Conservation (phyloP, 1,140 invertebrate species). For the Mylabris phalerata region DNA sequence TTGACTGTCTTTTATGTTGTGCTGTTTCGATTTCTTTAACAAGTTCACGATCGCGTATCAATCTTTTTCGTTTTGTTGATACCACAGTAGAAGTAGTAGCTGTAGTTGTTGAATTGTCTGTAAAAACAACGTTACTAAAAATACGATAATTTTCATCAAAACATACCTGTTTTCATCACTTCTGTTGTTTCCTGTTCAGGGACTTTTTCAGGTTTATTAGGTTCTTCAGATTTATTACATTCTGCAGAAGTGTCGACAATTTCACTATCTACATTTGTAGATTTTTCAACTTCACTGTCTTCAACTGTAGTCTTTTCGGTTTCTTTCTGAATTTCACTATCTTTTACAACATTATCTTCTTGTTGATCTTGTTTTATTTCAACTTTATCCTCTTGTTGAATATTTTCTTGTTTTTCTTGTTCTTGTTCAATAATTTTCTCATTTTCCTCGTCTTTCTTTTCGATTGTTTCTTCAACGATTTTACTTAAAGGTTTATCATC, state of each 20-base stretch:
- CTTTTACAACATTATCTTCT: background rate
- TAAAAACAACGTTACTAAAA: background rate
- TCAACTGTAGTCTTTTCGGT: no score
- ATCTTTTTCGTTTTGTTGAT: background rate
- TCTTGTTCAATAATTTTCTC: conserved; percentile 7
- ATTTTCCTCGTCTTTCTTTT: conserved; percentile 2
- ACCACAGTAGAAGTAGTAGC: no score
- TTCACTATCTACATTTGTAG: background rate
- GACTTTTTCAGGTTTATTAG: conserved; percentile 11
- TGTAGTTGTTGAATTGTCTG: no score
- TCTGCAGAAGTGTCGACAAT: conserved; percentile 1
- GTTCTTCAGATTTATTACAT: conserved; percentile 4
- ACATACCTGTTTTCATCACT: no score
- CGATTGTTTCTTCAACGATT: background rate
- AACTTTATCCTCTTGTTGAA: conserved; percentile 8
- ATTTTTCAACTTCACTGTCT: no score
- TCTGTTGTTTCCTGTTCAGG: background rate
- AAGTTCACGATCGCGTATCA: conserved; percentile 4
- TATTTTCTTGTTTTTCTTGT: conserved; percentile 6
- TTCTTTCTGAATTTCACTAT: no score
- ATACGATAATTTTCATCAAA: no score
- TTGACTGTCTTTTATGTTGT: background rate
- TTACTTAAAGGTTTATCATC: background rate
- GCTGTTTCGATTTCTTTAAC: background rate
- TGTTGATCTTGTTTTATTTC: conserved; percentile 7